A percentile compares a stretch with the other conserved stretches of the same genome.
These are phyloP conservation scores for Phyllostomus discolor DNA, from an alignment of 2,113 vertebrate genomes.

Conservation along the genomic window DNA sequence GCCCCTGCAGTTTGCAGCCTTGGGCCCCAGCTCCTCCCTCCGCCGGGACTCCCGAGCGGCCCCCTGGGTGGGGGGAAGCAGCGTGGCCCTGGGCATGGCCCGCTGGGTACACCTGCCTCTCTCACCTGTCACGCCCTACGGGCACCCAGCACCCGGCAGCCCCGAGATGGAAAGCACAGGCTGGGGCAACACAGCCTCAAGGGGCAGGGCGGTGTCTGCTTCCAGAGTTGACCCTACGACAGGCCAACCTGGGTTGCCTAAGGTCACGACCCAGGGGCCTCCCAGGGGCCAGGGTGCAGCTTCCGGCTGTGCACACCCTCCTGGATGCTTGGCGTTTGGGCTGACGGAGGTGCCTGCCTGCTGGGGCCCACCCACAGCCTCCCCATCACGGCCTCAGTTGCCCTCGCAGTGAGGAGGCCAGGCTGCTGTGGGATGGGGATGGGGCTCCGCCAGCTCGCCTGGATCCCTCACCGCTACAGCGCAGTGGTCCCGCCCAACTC, in stretches of 20 bases:
- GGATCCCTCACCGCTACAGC: rapidly evolving
- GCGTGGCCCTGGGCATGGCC: rapidly evolving
- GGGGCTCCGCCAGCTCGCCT: rapidly evolving
- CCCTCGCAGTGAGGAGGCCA: too few species aligned
- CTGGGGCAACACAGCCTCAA: background rate
- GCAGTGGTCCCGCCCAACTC: background rate
- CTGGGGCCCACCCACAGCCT: too few species aligned
- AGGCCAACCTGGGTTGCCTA: background rate
- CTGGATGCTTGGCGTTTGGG: background rate
- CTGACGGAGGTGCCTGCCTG: too few species aligned
- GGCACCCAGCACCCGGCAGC: too few species aligned
- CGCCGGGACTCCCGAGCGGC: background rate
- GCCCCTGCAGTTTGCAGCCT: background rate
- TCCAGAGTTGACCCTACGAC: background rate
- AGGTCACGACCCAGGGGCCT: rapidly evolving
- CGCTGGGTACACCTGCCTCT: rapidly evolving
- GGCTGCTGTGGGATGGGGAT: rapidly evolving
- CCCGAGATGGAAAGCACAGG: rapidly evolving
- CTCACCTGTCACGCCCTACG: background rate
- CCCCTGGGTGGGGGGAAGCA: background rate
- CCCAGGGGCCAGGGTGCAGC: too few species aligned
- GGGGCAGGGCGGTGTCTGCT: background rate
- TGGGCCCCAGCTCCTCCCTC: too few species aligned
- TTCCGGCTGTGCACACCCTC: background rate
- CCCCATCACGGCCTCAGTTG: background rate